Base-by-base conservation (phyloP, 1,140 invertebrate species). In the Aphidius gifuensis region DNA sequence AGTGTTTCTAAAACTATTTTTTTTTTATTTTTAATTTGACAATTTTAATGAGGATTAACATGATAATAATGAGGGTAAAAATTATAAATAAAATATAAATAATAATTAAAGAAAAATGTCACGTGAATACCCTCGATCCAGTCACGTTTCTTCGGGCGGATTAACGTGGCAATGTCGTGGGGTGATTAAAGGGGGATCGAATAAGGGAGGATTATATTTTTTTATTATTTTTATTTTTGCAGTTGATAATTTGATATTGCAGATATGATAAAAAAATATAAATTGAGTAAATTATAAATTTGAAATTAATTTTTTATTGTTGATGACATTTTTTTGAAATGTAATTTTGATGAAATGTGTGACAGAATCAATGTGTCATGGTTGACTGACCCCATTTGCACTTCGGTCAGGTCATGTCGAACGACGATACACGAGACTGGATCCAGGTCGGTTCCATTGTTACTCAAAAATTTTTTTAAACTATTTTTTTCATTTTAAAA, bases 311-410 rank as follows among this genome's bases (percentile, higher is more conserved):
- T n/a, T 3, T 8, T 44, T 11, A 11, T 8, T 7, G 4, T 44
- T 44, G 2, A 2, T 44, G 43, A 44, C 2, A 44, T 32, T 32
- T 32, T 32, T 32, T 32, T 5, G 39, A n/a, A 21, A 54, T 4
- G 5, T 11, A 11, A 42, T 60, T 50, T 3, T 9, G 43, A 5
- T 16, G 38, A 54, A 39, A 16, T 16, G 16, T 43, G 39, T 40
- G 56, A 60, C 49, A 39, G 6, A n/a, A 58, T 58, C 45, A 45
- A 53, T 54, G 55, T 50, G 61, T 57, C 60, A 57, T 61, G 61
- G 65, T 63, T 66, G 58, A 66, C 58, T 61, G 65, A 64, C 65
- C 65, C 61, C 58, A 56, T 66, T 66, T 64, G 51, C 55, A 66
- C 58, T 60, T 61, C 61, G 55, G 58, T 66, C 61, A 60, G 60